phyloP scores from a whole-genome alignment of 2,888 invertebrate genomes.

The Drosophila pseudotakahashii region DNA sequence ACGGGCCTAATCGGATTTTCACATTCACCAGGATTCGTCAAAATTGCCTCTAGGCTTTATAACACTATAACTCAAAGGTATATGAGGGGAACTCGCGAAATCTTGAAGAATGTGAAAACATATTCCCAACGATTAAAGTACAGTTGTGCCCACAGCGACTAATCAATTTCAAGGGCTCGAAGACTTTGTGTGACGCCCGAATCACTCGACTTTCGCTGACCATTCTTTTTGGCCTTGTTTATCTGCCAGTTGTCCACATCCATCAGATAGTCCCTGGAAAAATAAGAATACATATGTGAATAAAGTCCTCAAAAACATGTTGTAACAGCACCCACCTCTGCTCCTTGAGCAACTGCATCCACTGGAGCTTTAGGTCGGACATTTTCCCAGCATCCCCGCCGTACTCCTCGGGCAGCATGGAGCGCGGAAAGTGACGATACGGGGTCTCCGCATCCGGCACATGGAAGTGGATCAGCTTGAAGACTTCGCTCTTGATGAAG shows the following conservation, averaged over 20 bases:
- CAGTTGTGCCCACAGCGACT: slow-evolving; percentile 12
- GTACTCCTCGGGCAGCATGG: slow-evolving; percentile 88
- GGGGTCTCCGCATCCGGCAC: slow-evolving; percentile 88
- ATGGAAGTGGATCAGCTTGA: slow-evolving; percentile 89
- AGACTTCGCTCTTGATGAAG: slow-evolving; percentile 88
- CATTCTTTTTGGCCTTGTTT: slow-evolving; percentile 84
- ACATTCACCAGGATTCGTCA: background rate
- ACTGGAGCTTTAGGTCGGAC: slow-evolving; percentile 86
- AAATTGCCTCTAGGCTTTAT: background rate
- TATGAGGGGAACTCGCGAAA: background rate
- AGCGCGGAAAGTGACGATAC: slow-evolving; percentile 87
- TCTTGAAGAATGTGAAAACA: background rate
- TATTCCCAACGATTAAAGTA: background rate
- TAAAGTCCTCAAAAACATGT: too few relatives aligned
- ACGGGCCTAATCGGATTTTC: background rate
- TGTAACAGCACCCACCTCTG: slow-evolving; percentile 85
- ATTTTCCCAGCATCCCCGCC: slow-evolving; percentile 88
- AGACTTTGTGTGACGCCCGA: slow-evolving; percentile 51
- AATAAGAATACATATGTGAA: slow-evolving; percentile 42
- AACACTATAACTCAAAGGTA: too few relatives aligned
- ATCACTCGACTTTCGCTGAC: slow-evolving; percentile 6
- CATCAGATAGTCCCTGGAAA: slow-evolving; percentile 86
- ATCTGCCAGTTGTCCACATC: slow-evolving; percentile 84
- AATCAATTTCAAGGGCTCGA: slow-evolving; percentile 76
- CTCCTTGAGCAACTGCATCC: slow-evolving; percentile 87